Percentiles rank a stretch among this genome's conserved stretches.
Evolutionary conservation across 2,888 invertebrate species (phyloP).

Genomic region (Plagiodera versicolora): DNA sequence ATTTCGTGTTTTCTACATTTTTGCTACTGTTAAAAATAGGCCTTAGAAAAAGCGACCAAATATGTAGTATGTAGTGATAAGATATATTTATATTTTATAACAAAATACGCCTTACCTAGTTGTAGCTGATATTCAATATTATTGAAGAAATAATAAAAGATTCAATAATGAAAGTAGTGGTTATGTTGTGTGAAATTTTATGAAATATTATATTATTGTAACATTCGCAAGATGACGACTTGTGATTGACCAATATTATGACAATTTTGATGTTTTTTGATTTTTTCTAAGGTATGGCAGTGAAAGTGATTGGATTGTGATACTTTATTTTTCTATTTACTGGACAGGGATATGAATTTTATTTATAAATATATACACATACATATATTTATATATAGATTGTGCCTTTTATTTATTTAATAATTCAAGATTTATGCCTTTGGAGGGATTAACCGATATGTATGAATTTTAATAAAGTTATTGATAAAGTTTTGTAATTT

Average conservation of each 20-base stretch:
- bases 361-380: constrained; percentile 46
- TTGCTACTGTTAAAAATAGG: constrained; percentile 32
- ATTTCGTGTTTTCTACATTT: constrained; percentile 21
- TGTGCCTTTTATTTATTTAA: constrained; percentile 55
- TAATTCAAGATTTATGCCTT: constrained; percentile 47
- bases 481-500: constrained; percentile 19
- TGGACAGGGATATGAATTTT: constrained; percentile 44
- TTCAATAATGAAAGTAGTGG: constrained; percentile 24
- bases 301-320: constrained; percentile 51
- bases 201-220: constrained; percentile 38
- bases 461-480: constrained; percentile 49
- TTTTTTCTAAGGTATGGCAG: constrained; percentile 32
- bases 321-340: constrained; percentile 54
- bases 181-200: constrained; percentile 40
- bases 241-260: constrained; percentile 39
- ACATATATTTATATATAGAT: constrained; percentile 51
- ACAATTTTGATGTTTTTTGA: constrained; percentile 31
- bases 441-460: constrained; percentile 45
- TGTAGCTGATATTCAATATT: constrained; percentile 38
- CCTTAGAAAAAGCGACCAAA: constrained; percentile 49
- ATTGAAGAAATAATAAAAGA: constrained; percentile 32
- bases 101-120: constrained; percentile 51
- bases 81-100: constrained; percentile 42
- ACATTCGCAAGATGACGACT: constrained; percentile 34
- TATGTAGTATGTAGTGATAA: constrained; percentile 32